Evolutionary conservation across 2,888 invertebrate genomes (phyloP), one percentile per base, ranked within the genome.

Genomic region (Hydropsyche betteni): DNA sequence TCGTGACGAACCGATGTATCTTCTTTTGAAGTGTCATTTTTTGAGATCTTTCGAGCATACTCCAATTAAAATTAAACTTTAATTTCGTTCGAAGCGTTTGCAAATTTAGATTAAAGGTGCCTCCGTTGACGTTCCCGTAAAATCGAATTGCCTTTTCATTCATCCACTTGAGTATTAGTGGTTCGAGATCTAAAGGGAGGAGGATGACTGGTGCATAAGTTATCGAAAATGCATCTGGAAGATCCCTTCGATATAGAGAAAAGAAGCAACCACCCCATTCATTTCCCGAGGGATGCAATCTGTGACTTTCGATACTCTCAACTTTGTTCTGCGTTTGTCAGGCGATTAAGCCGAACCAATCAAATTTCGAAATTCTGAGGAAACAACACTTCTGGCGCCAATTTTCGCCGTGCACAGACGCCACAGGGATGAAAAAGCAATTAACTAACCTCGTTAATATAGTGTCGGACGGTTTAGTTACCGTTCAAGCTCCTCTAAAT

Each of bases 301-400:
- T 73, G 72, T 24, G 52, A 68, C 71, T 64, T 70, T 73, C 74
- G 77, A 77, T 75, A 53, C 64, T 64, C 24, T 69, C 33, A 34
- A 51, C 33, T 68, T 71, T 73, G 75, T 77, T 74, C 75, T 77
- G 77, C 71, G 61, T 75, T 77, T 77, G 77, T 77, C 77, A 77
- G 77, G 72, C 77, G 74, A 77, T 77, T 77, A 77, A 72, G 74
- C 34, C 24, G 55, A 74, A 70, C 76, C 71, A 74, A 76, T 76
- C 76, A 74, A 76, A 76, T 75, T 64, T 68, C 71, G 55, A 64
- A 44, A 64, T 64, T 12, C 64, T 10, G 36, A 8, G 36, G 34
- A 36, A 64, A 64, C 36, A 64, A 36, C 36, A 36, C 36, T 64
- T 61, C 64, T 34, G n/a, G 34, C 36, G 24, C 36, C 36, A 4